Evolutionary conservation across 2,888 invertebrate genomes (phyloP).

Genomic region (Rhamphomyia laevipes): DNA sequence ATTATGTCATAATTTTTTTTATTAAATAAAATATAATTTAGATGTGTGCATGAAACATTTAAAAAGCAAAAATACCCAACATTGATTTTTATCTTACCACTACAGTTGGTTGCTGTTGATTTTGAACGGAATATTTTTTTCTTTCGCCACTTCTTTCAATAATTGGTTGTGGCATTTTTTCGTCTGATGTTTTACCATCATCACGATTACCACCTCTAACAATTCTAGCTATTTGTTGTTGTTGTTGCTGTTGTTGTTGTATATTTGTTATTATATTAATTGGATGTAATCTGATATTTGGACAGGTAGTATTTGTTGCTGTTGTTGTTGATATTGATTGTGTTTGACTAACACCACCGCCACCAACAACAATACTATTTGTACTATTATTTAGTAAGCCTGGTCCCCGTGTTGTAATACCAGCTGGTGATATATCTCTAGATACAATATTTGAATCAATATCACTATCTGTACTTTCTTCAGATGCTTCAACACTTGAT

Average conservation of each 20-base stretch:
- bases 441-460: conserved; percentile 25
- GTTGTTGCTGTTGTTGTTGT: conserved; percentile 15
- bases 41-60: too few relatives aligned
- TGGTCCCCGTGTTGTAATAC: conserved; percentile 15
- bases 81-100: not conserved
- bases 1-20: too few relatives aligned
- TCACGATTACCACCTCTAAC: not conserved
- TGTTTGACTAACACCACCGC: conserved; percentile 1
- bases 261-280: conserved; percentile 15
- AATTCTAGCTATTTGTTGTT: conserved; percentile 2
- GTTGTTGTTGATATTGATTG: not conserved
- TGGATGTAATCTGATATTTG: conserved; percentile 13
- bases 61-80: too few relatives aligned
- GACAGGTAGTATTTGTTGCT: conserved; percentile 10
- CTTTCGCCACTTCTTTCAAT: not conserved
- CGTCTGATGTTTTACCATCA: conserved; percentile 7
- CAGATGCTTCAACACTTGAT: conserved; percentile 36
- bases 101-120: not conserved
- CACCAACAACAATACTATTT: conserved; percentile 4
- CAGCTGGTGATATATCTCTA: conserved; percentile 24
- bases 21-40: too few relatives aligned
- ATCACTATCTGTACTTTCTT: conserved; percentile 38
- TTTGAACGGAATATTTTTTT: conserved; percentile 1
- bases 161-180: not conserved
- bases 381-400: too few relatives aligned